Evolutionary conservation across 2,797 vertebrate species (phyloP).

Genomic region (Falco peregrinus): DNA sequence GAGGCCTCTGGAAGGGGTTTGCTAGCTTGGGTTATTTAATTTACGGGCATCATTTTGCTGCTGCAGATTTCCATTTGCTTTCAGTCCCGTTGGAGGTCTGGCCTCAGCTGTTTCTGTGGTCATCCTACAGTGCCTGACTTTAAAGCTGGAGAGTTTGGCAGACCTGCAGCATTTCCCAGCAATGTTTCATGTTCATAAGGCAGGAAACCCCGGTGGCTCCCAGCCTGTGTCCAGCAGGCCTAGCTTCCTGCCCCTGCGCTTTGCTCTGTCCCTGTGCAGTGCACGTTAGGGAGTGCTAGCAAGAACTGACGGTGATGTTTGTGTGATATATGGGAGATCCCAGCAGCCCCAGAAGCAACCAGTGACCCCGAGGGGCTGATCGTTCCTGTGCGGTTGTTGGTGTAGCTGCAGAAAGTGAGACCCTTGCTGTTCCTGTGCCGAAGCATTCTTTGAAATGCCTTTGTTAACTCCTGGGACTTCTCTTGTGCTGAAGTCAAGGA

Average conservation of each 20-base stretch:
- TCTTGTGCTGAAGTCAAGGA: not conserved
- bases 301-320: not conserved
- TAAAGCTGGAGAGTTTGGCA: not conserved
- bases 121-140: fast-evolving
- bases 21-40: slow-evolving; percentile 26
- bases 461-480: not conserved
- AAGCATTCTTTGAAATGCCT: not conserved
- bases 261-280: not conserved
- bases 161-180: not conserved
- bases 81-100: not conserved
- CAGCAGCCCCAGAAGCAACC: not conserved
- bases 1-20: slow-evolving; percentile 16
- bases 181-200: fast-evolving
- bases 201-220: not conserved
- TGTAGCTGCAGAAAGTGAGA: not conserved
- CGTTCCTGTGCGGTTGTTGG: not conserved
- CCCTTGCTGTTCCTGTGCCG: not conserved
- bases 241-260: not conserved
- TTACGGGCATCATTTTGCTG: not conserved
- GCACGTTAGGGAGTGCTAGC: fast-evolving
- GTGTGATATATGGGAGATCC: not conserved
- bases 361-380: not conserved
- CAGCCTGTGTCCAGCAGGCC: not conserved
- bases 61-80: not conserved
- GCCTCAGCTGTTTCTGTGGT: not conserved